phyloP scores from a whole-genome alignment of 2,888 invertebrate species.

The Tenthredo mesomela region DNA sequence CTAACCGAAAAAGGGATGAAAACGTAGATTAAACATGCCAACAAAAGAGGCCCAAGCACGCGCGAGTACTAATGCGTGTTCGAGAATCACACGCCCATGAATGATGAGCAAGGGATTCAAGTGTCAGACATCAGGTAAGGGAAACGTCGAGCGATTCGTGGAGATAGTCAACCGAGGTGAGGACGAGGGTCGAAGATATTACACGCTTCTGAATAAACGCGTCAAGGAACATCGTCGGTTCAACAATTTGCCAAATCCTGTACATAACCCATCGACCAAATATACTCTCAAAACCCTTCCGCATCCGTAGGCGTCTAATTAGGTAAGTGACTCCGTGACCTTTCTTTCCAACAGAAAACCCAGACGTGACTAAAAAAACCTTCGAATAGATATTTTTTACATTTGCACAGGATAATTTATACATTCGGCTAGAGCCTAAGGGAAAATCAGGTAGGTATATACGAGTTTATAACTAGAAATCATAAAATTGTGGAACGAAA shows the following conservation, averaged over 20 bases:
- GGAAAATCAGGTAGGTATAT: background rate
- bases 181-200: constrained; percentile 27
- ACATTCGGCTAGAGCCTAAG: background rate
- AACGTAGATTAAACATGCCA: constrained; percentile 19
- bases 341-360: background rate
- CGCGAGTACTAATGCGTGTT: constrained; percentile 36
- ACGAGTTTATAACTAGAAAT: background rate
- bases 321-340: constrained; percentile 21
- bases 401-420: background rate
- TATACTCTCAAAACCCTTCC: constrained; percentile 7
- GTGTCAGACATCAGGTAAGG: constrained; percentile 20
- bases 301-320: background rate
- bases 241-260: constrained; percentile 6
- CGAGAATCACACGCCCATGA: constrained; percentile 24
- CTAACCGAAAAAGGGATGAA: constrained; percentile 8
- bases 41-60: background rate
- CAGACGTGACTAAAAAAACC: background rate
- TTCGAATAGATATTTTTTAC: background rate
- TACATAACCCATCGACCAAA: background rate
- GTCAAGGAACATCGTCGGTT: background rate
- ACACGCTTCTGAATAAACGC: constrained; percentile 17
- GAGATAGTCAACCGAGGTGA: constrained; percentile 13
- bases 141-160: background rate
- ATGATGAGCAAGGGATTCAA: constrained; percentile 34
- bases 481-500: background rate